Evolutionary conservation across 2,113 vertebrate species (phyloP), one percentile per base, ranked within the genome.

Genomic region (Calyptomena viridis): DNA sequence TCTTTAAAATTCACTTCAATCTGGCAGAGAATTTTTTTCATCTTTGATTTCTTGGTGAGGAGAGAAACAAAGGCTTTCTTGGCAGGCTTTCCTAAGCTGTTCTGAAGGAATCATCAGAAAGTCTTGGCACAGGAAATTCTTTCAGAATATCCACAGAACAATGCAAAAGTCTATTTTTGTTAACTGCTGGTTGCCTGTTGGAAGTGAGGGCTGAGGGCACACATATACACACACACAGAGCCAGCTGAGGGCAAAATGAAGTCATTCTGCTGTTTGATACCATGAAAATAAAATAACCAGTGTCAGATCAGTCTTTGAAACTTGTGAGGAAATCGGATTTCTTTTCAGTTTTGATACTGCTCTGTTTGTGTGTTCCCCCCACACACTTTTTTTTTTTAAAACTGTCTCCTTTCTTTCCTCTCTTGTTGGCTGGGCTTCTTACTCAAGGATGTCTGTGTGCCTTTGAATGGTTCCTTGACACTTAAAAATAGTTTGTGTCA

Each of bases 81-180:
- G 95, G 88, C 90, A 82, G 79, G 24, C 60, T 86, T 69, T 86
- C 63, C 55, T 46, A 27, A 84, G 22, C 63, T 69, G 12, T 63
- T 89, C 68, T 86, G 68, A 95, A 81, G 92, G 81, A 93, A 67
- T 62, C 20, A 40, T 94, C 86, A 90, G 64, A 93, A 95, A 53
- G 80, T 93, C 76, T 96, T 81, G 94, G 79, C 88, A 93, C 88
- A 92, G 94, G 93, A 96, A 94, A 88, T 94, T 90, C 62, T 84
- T 93, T 89, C 19, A 39, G 93, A 96, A 93, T 94, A 93, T 74
- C 79, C 76, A 56, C 63, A 84, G 64, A 94, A 96, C 95, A 96
- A 95, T 95, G 83, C 58, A 46, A 35, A 94, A 60, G 25, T 94
- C 94, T 96, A 35, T 94, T 97, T 96, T 90, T 84, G 56, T 89